Conservation (phyloP, 2,888 invertebrate genomes). For the Drosophila ochracea region DNA sequence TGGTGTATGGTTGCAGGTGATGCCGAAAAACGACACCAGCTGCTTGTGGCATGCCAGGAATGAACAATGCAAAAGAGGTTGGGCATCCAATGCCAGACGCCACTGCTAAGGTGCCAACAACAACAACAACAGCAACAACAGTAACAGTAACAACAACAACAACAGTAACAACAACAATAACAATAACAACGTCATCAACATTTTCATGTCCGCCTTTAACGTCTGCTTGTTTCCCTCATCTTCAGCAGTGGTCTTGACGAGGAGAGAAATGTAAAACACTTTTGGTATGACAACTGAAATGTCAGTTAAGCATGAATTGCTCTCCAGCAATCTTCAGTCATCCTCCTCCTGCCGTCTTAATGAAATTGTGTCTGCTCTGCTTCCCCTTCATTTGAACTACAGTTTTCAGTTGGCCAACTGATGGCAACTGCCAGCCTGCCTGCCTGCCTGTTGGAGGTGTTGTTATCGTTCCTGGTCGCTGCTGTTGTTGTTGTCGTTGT, state of each 20-base stretch:
- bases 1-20: conserved; percentile 6
- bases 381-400: neutral
- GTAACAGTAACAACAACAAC: conserved; percentile 9
- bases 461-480: conserved; percentile 15
- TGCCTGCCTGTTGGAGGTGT: conserved; percentile 1
- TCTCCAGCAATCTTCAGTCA: neutral
- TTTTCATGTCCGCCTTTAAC: conserved; percentile 30
- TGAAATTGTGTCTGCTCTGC: conserved; percentile 47
- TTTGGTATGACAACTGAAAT: conserved; percentile 81
- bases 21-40: conserved; percentile 61
- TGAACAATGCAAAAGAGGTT: conserved; percentile 47
- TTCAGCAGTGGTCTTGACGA: conserved; percentile 36
- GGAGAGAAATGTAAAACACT: conserved; percentile 76
- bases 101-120: conserved; percentile 40
- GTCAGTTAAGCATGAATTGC: conserved; percentile 75
- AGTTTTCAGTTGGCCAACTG: conserved; percentile 1
- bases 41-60: conserved; percentile 75
- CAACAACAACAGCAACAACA: conserved; percentile 3
- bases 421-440: neutral
- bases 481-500: conserved; percentile 8
- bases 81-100: conserved; percentile 56
- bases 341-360: conserved; percentile 15
- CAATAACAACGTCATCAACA: conserved; percentile 60
- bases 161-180: conserved; percentile 13
- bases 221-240: conserved; percentile 18